phyloP scores from a whole-genome alignment of 2,797 vertebrate genomes.

The Centropyge bicolor region DNA sequence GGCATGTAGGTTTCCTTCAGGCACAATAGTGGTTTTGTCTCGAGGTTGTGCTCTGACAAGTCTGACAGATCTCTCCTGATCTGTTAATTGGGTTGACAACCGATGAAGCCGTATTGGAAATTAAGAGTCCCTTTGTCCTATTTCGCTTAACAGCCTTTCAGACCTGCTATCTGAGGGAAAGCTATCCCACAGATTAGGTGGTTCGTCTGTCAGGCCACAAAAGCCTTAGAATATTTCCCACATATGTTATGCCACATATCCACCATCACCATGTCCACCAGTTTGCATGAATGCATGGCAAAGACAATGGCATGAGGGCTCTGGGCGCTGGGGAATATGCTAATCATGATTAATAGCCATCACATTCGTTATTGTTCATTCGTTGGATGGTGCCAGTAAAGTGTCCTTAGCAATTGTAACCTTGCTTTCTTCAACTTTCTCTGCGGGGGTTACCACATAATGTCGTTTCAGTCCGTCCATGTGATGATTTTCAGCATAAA shows the following conservation, averaged over 20 bases:
- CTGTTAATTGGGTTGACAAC: slow-evolving; percentile 83
- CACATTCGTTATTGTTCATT: slow-evolving; percentile 55
- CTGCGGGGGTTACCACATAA: slow-evolving; percentile 4
- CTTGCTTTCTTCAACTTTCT: slow-evolving; percentile 24
- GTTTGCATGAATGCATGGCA: slow-evolving; percentile 56
- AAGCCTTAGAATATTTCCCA: slow-evolving; percentile 80
- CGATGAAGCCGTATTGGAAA: slow-evolving; percentile 79
- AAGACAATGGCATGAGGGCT: slow-evolving; percentile 62
- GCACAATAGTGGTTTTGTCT: slow-evolving; percentile 78
- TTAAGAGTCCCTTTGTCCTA: slow-evolving; percentile 80
- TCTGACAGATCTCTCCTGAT: slow-evolving; percentile 79
- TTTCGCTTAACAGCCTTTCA: slow-evolving; percentile 76
- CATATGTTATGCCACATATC: slow-evolving; percentile 76
- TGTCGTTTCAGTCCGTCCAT: slow-evolving; percentile 33
- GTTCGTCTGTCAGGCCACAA: slow-evolving; percentile 73
- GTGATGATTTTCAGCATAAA: slow-evolving; percentile 43
- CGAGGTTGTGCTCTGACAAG: slow-evolving; percentile 80
- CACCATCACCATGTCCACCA: slow-evolving; percentile 64
- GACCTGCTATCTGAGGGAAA: slow-evolving; percentile 71
- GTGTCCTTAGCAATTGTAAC: slow-evolving; percentile 45
- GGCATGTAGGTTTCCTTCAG: slow-evolving; percentile 73
- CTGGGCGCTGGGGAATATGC: slow-evolving; percentile 59
- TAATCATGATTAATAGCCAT: slow-evolving; percentile 66
- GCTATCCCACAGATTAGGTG: slow-evolving; percentile 77
- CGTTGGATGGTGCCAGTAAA: slow-evolving; percentile 36